Evolutionary conservation across 2,888 invertebrate species (phyloP).

Genomic region (Drosophila paranaensis): DNA sequence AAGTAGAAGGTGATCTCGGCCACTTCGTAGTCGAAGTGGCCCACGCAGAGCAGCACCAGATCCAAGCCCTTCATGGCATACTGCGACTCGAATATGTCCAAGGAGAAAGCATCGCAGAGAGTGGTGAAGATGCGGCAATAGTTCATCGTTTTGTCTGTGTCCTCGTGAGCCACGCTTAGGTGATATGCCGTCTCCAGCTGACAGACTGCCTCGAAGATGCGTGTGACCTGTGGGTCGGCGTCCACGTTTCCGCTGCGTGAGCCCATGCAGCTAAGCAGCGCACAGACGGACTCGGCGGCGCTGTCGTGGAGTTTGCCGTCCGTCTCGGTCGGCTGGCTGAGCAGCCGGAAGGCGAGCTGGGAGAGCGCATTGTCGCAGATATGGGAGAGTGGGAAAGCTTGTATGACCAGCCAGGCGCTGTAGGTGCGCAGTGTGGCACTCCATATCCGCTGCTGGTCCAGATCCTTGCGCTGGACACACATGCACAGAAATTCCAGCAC

Average conservation of each 20-base stretch:
- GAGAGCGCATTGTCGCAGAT: constrained; percentile 90
- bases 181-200: constrained; percentile 94
- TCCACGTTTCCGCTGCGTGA: constrained; percentile 87
- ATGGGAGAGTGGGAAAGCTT: constrained; percentile 91
- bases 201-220: constrained; percentile 92
- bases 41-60: constrained; percentile 95
- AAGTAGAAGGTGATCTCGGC: constrained; percentile 96
- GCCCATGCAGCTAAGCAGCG: constrained; percentile 93
- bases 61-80: constrained; percentile 92
- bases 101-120: constrained; percentile 93
- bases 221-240: constrained; percentile 88
- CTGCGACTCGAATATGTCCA: constrained; percentile 90
- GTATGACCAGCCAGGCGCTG: constrained; percentile 95
- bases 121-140: constrained; percentile 97
- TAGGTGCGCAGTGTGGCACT: constrained; percentile 92
- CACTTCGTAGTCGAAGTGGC: constrained; percentile 99
- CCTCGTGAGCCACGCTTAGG: constrained; percentile 95
- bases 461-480: constrained; percentile 88
- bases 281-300: constrained; percentile 95
- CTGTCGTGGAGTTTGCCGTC: constrained; percentile 92
- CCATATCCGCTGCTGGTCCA: constrained; percentile 88
- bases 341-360: constrained; percentile 89
- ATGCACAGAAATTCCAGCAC: constrained; percentile 92
- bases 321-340: constrained; percentile 87
- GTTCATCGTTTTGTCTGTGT: constrained; percentile 96